A percentile compares a stretch with the other conserved stretches of the same genome.
phyloP scores from a whole-genome alignment of 1,140 invertebrate species.

The Diorhabda elongata region DNA sequence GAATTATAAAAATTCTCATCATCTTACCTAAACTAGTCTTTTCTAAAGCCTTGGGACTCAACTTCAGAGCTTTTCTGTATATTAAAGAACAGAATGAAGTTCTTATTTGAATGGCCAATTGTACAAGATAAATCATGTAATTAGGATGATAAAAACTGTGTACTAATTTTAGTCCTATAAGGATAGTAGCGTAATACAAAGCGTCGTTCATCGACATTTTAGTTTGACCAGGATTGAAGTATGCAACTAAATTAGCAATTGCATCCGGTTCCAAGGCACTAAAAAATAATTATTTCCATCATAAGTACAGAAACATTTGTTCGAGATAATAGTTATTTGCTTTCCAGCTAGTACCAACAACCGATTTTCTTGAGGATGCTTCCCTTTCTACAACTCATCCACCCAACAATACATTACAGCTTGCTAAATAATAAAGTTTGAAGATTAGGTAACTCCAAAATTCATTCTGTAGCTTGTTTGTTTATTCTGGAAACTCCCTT shows the following conservation, averaged over 20 bases:
- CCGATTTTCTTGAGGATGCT: no score
- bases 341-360: no score
- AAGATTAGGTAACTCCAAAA: no score
- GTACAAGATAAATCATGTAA: constrained; percentile 67
- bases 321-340: no score
- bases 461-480: no score
- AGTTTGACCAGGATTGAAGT: constrained; percentile 25
- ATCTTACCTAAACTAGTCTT: constrained; percentile 77
- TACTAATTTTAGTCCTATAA: constrained; percentile 24
- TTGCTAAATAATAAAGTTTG: no score
- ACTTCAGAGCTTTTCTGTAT: constrained; percentile 71
- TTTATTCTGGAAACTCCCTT: no score
- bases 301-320: no score
- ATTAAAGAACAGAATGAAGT: constrained; percentile 74
- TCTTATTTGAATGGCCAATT: constrained; percentile 75
- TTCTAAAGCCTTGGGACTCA: constrained; percentile 66
- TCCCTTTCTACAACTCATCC: no score
- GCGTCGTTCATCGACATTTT: constrained; percentile 30
- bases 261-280: constrained; percentile 19
- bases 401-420: no score
- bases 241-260: constrained; percentile 23
- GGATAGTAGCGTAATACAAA: constrained; percentile 26
- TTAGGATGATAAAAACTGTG: constrained; percentile 55
- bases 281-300: not conserved
- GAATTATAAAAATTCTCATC: not conserved